Conservation (phyloP, 2,797 vertebrate species). For the Benthosema pterotum region DNA sequence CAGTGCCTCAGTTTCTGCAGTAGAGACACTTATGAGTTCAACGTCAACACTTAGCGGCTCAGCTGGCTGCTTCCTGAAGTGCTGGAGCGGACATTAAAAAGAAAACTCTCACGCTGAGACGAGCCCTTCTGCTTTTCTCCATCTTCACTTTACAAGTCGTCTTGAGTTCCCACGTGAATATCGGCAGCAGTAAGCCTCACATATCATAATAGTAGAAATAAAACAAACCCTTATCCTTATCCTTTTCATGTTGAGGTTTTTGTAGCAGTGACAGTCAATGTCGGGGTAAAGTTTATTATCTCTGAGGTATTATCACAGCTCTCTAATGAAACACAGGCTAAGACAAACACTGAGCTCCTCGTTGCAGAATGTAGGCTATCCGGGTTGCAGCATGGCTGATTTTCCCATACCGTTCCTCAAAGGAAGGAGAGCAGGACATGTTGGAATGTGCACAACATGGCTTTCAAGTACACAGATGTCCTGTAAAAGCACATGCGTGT, state of each 20-base stretch:
- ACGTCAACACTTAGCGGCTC: constrained; percentile 19
- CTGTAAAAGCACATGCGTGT: constrained; percentile 58
- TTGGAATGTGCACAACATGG: constrained; percentile 69
- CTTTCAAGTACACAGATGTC: constrained; percentile 81
- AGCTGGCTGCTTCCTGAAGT: constrained; percentile 19
- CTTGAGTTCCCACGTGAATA: constrained; percentile 17
- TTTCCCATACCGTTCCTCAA: constrained; percentile 64
- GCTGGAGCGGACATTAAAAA: constrained; percentile 5
- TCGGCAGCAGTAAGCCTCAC: not conserved
- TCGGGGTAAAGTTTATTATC: constrained; percentile 2
- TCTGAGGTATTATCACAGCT: constrained; percentile 15
- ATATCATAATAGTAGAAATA: not conserved
- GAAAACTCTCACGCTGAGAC: constrained; percentile 18
- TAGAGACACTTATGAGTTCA: constrained; percentile 18
- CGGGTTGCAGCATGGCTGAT: constrained; percentile 28
- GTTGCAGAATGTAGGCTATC: constrained; percentile 21
- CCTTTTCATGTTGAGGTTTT: not conserved
- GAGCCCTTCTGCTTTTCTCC: constrained; percentile 1
- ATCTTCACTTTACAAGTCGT: constrained; percentile 9
- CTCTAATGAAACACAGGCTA: constrained; percentile 23
- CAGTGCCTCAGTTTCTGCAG: constrained; percentile 6
- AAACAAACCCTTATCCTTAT: not conserved
- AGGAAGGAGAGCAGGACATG: constrained; percentile 60
- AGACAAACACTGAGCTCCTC: constrained; percentile 16
- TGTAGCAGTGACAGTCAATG: constrained; percentile 1